phyloP scores from a whole-genome alignment of 2,888 invertebrate genomes.

The Plagodis pulveraria region DNA sequence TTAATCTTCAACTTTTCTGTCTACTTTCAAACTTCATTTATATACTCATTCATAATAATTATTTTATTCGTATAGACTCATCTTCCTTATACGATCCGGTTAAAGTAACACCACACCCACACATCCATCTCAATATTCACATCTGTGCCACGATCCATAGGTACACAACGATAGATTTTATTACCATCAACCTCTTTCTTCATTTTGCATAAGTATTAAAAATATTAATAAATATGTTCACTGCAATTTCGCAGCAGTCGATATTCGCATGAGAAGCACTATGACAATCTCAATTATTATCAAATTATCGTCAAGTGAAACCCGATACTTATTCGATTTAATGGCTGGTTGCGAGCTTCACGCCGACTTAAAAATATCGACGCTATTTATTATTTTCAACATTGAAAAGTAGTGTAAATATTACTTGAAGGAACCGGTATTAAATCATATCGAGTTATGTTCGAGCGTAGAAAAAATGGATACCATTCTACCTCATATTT shows the following conservation, averaged over 20 bases:
- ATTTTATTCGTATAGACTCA: too few species aligned
- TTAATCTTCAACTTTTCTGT: too few species aligned
- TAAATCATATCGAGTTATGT: slow-evolving; percentile 56
- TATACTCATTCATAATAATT: too few species aligned
- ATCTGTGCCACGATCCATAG: too few species aligned
- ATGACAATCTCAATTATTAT: slow-evolving; percentile 70
- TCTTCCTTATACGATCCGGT: too few species aligned
- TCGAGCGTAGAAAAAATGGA: slow-evolving; percentile 44
- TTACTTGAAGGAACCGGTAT: slow-evolving; percentile 61
- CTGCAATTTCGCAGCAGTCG: slow-evolving; percentile 19
- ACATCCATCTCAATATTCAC: too few species aligned
- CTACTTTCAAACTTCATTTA: too few species aligned
- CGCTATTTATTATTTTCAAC: slow-evolving; percentile 64
- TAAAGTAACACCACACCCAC: too few species aligned
- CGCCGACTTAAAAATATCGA: slow-evolving; percentile 65
- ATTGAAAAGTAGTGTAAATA: slow-evolving; percentile 69
- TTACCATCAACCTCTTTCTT: too few species aligned
- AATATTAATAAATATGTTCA: background rate
- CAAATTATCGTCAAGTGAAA: slow-evolving; percentile 73
- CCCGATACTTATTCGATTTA: slow-evolving; percentile 61
- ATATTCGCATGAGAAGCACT: slow-evolving; percentile 32
- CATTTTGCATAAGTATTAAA: background rate
- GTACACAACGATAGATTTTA: too few species aligned
- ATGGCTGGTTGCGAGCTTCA: slow-evolving; percentile 65
- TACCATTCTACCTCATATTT: slow-evolving; percentile 46